Conservation (phyloP, 2,113 vertebrate genomes). For the Acanthochromis polyacanthus region DNA sequence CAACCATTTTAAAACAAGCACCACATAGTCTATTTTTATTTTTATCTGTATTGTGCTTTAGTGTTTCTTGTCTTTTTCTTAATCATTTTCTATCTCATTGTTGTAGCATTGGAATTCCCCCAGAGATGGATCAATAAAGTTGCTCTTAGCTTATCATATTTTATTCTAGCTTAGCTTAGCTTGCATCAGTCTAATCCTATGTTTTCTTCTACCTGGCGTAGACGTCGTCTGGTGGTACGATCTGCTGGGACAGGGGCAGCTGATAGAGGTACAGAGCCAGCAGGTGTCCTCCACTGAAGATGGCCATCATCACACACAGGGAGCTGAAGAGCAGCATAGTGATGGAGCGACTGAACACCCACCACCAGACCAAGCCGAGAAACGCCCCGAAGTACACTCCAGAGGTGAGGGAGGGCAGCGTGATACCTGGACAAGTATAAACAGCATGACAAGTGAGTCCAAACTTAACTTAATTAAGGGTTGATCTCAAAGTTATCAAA, state of each 20-base stretch:
- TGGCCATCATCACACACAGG: constrained; percentile 85
- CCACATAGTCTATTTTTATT: too few species aligned
- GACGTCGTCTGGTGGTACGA: constrained; percentile 82
- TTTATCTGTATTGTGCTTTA: too few species aligned
- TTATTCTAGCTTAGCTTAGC: too few species aligned
- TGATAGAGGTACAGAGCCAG: constrained; percentile 86
- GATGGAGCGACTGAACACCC: constrained; percentile 82
- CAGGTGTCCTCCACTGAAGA: constrained; percentile 86
- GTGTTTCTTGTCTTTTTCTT: too few species aligned
- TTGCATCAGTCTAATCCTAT: neutral
- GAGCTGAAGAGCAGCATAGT: constrained; percentile 83
- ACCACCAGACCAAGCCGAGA: constrained; percentile 86
- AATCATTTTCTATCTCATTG: too few species aligned
- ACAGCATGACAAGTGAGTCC: neutral
- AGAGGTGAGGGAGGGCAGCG: constrained; percentile 85
- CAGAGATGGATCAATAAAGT: neutral
- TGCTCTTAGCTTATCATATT: neutral
- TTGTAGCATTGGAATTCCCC: too few species aligned
- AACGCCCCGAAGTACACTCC: constrained; percentile 85
- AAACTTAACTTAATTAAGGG: too few species aligned
- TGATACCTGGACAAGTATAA: constrained; percentile 78
- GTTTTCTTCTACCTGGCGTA: constrained; percentile 80
- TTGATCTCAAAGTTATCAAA: too few species aligned
- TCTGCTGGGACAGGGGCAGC: constrained; percentile 82
- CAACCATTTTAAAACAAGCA: too few species aligned